A percentile compares a stretch with the other conserved stretches of the same genome.
These are phyloP conservation scores for Caenorhabditis sp. DNA, from an alignment of 2,888 invertebrate genomes.

Conservation along the genomic window DNA sequence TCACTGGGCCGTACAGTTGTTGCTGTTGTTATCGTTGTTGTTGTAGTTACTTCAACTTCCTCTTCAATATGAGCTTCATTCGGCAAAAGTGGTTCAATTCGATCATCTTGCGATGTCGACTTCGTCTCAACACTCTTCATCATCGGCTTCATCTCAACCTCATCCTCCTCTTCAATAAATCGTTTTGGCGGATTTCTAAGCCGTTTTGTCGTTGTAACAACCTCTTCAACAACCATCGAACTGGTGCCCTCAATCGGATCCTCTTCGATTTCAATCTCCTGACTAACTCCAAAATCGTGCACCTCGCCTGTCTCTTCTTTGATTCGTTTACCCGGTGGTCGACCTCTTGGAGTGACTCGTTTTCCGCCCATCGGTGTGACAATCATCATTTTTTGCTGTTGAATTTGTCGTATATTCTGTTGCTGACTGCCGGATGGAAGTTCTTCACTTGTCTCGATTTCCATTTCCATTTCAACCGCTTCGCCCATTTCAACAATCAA, in stretches of 20 bases:
- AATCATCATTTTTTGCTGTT: slow-evolving; percentile 34
- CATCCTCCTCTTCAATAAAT: neutral
- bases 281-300: neutral
- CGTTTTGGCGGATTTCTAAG: neutral
- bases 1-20: neutral
- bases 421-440: neutral
- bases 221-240: neutral
- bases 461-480: neutral
- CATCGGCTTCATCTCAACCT: neutral
- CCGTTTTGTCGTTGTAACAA: neutral
- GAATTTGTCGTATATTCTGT: slow-evolving; percentile 13
- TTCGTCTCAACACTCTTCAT: neutral
- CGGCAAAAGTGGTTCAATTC: slow-evolving; percentile 12
- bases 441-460: neutral
- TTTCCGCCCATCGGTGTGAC: slow-evolving; percentile 31
- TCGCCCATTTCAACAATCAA: slow-evolving; percentile 4
- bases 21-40: no score
- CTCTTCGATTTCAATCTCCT: neutral
- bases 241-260: slow-evolving; percentile 2
- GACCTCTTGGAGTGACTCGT: slow-evolving; percentile 10
- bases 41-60: neutral
- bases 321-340: neutral
- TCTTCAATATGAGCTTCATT: slow-evolving; percentile 14
- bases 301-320: neutral
- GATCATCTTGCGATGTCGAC: neutral